Conservation (phyloP, 2,113 vertebrate genomes). For the Brachirus orientalis region DNA sequence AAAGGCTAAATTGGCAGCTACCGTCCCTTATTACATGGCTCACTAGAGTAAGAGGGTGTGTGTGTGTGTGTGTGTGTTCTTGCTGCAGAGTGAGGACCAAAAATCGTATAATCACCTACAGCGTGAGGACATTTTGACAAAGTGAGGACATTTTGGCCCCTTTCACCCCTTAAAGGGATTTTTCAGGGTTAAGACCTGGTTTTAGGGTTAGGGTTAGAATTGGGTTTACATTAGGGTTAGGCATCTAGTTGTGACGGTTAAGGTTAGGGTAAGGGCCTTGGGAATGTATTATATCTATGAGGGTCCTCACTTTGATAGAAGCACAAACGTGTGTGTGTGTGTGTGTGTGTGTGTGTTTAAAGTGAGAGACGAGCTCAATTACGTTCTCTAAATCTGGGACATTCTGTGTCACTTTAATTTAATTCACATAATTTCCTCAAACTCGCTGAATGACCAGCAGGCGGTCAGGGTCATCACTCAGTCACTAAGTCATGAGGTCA, state of each 20-base stretch:
- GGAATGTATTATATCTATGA: too few species aligned
- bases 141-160: too few species aligned
- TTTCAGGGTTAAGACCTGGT: too few species aligned
- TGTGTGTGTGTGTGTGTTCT: background rate
- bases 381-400: conserved; percentile 1
- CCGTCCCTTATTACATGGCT: conserved; percentile 46
- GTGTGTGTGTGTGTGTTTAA: background rate
- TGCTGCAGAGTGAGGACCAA: too few species aligned
- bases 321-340: background rate
- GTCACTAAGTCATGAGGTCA: conserved; percentile 33
- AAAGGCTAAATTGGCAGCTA: conserved; percentile 30
- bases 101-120: too few species aligned
- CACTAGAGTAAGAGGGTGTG: background rate
- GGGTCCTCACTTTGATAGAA: too few species aligned
- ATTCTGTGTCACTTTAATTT: conserved; percentile 8
- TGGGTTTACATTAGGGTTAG: too few species aligned
- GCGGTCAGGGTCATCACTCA: background rate
- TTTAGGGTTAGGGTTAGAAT: too few species aligned
- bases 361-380: background rate
- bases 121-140: too few species aligned
- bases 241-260: too few species aligned
- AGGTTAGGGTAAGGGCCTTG: too few species aligned
- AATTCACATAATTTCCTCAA: conserved; percentile 2
- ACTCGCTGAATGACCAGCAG: conserved; percentile 9
- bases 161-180: too few species aligned